Conservation (phyloP, 1,140 invertebrate species). For the Meloidogyne exigua region DNA sequence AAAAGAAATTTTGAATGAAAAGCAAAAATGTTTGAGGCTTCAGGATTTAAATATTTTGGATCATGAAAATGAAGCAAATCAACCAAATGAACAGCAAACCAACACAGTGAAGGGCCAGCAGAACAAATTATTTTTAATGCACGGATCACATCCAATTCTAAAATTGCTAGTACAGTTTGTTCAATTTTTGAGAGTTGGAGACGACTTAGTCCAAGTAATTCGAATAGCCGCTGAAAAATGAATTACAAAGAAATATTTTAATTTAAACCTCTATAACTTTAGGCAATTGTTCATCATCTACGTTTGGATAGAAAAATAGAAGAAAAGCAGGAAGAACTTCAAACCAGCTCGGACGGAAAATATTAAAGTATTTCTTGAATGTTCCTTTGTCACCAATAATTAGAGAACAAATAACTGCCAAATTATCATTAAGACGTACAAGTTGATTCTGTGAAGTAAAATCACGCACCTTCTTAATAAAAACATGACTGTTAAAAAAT, state of each 20-base stretch:
- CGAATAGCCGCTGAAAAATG: constrained; percentile 15
- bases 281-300: constrained; percentile 12
- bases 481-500: too few relatives aligned
- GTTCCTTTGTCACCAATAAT: constrained; percentile 24
- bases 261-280: constrained; percentile 25
- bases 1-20: neutral
- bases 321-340: constrained; percentile 23
- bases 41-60: constrained; percentile 19
- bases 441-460: constrained; percentile 10
- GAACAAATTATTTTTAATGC: constrained; percentile 18
- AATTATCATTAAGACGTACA: constrained; percentile 18
- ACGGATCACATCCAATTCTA: constrained; percentile 17
- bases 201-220: constrained; percentile 2
- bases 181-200: constrained; percentile 15
- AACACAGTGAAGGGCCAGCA: constrained; percentile 21
- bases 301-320: constrained; percentile 12
- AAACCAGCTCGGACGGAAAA: constrained; percentile 28
- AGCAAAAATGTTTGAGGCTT: neutral
- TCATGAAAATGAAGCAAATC: constrained; percentile 27
- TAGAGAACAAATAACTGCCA: constrained; percentile 25
- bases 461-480: constrained; percentile 7
- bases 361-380: constrained; percentile 23
- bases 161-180: constrained; percentile 8
- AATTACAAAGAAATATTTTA: neutral
- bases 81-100: constrained; percentile 26